These are phyloP conservation scores for Nanger granti DNA, from an alignment of 2,113 vertebrate species.

Conservation along the genomic window DNA sequence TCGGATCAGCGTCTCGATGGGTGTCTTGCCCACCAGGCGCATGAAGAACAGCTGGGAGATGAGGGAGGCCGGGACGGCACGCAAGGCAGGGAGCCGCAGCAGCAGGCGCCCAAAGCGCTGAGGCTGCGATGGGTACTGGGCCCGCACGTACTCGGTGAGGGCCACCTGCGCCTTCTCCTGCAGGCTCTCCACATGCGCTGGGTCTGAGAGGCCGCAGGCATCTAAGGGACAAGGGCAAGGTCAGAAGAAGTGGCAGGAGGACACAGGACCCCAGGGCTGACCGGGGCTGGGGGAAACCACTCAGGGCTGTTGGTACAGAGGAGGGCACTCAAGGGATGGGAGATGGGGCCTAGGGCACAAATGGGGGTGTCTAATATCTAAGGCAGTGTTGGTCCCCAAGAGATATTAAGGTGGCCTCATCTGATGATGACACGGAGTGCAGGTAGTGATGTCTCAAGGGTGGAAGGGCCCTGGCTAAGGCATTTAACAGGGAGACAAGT, in stretches of 20 bases:
- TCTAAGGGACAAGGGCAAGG: constrained; percentile 73
- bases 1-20: constrained; percentile 95
- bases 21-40: constrained; percentile 95
- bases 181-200: constrained; percentile 90
- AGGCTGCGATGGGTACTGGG: constrained; percentile 91
- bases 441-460: background rate
- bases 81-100: constrained; percentile 90
- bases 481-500: background rate
- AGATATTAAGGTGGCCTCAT: background rate
- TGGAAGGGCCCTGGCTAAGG: background rate
- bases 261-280: background rate
- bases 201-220: constrained; percentile 92
- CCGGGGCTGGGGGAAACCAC: background rate
- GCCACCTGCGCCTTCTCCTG: constrained; percentile 98
- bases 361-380: background rate
- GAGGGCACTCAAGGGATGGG: background rate
- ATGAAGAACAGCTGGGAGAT: constrained; percentile 98
- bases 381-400: background rate
- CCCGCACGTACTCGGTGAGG: constrained; percentile 90
- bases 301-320: background rate
- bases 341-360: background rate
- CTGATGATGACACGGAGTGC: background rate
- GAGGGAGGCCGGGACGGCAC: constrained; percentile 91
- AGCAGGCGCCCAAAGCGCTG: constrained; percentile 93
- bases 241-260: background rate